Base-by-base conservation (phyloP, 2,797 vertebrate genomes). In the Paramormyrops hopkinsi region DNA sequence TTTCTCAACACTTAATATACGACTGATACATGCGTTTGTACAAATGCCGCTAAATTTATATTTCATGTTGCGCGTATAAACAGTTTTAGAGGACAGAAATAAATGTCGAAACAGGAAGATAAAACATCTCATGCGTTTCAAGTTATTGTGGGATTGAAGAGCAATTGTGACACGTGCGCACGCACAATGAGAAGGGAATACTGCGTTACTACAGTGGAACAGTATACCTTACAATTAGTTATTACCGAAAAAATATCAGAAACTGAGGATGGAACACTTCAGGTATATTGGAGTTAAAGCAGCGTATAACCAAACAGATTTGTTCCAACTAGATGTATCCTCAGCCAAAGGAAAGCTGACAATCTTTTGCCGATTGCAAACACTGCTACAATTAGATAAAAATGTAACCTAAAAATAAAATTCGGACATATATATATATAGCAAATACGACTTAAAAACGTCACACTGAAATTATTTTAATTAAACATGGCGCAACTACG, bases 401-500 rank as follows among this genome's bases (percentile, higher is more conserved):
- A 6, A 7, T 44, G 19, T 44, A 48, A 48, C 79, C n/a, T 7
- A 46, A 8, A 83, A 37, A 83, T 83, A 4, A 83, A 19, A 48
- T 46, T 8, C 19, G 17, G 41, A 44, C 7, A 41, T 41, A 46
- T 17, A 17, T 17, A 46, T 41, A 29, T 29, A 46, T 41, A 19
- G 79, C n/a, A 83, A n/a, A 83, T 29, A 9, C 3, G 19, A 41
- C 7, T 48, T 19, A 46, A 48, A 83, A 48, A n/a, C 37, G 79
- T 83, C 79, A 83, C 44, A 9, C 8, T 46, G 50, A 56, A 14
- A 48, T 83, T 0, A 83, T 48, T 48, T 48, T 83, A 83, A 46
- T 48, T 83, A 83, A 46, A 83, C 44, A 83, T 48, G 79, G 79
- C 79, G 79, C 79, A 44, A 83, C 37, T n/a, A 83, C 37, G 79